Evolutionary conservation across 1,140 invertebrate species (phyloP), one percentile per base, ranked within the genome.

Genomic region (Drepana arcuata): DNA sequence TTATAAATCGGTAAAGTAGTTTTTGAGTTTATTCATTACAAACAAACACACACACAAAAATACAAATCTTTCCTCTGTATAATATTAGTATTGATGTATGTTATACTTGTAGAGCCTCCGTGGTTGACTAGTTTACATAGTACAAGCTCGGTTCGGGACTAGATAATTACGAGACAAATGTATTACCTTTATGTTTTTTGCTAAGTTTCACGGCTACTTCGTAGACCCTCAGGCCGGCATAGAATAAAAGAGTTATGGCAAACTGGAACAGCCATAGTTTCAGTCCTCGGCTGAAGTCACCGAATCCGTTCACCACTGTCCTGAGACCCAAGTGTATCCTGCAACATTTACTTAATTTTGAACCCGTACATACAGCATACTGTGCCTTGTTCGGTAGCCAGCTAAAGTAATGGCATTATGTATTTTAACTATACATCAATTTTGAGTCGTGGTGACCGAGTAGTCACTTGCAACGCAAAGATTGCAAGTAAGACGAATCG

Each of bases 241-340:
- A 86, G 7, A 85, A 73, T 2, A 67, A 36, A 3, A 86, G 52
- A 2, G 86, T 75, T 2, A 85, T 64, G 1, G 68, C 26, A 16
- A 86, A 52, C 36, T 84, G 80, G 27, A 84, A 70, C 4, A 82
- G 11, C 83, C 85, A 87, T 7, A 85, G 60, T 7, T 63, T 73
- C 3, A 69, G 41, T 4, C 77, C 83, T 28, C 84, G 71, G 30
- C 71, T 65, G 7, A 85, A 67, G 10, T 84, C 78, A 2, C 68
- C 78, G 14, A 84, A 86, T 1, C 86, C 85, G 21, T 65, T 49
- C n/a, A 49, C 60, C 12, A 86, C 78, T 9, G 84, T 71, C 28
- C 45, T 68, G 26, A 85, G 36, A 0, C 84, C 86, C 5, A 87
- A 44, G 30, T 86, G 84, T 43, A 86, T 79, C 48, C 83, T 81